These are phyloP conservation scores for Pangasius macronema DNA, from an alignment of 2,797 vertebrate species.

Conservation along the genomic window DNA sequence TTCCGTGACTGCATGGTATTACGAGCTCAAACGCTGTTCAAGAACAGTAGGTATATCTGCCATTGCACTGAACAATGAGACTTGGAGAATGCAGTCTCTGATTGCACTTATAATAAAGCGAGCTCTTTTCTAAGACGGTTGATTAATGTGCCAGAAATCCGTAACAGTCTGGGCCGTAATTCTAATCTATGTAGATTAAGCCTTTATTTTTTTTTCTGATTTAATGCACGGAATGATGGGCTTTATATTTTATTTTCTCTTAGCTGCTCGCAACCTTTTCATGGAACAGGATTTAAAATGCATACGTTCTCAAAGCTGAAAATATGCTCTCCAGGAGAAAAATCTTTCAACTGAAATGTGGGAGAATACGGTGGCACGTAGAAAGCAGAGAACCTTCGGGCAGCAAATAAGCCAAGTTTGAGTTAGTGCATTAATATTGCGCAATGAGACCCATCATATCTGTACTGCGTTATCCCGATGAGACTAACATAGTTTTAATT, in stretches of 20 bases:
- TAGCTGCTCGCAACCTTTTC: not conserved
- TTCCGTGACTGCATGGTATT: constrained; percentile 59
- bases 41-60: constrained; percentile 54
- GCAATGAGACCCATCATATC: not conserved
- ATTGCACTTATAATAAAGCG: not conserved
- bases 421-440: not conserved
- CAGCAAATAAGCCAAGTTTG: not conserved
- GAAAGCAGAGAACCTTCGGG: not conserved
- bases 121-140: not conserved
- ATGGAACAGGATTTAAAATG: constrained; percentile 1
- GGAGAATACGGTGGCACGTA: not conserved
- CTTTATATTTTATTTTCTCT: not conserved
- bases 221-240: not conserved
- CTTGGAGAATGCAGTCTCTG: constrained; percentile 12
- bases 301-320: not conserved
- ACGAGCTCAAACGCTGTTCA: constrained; percentile 36
- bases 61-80: constrained; percentile 11
- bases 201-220: not conserved
- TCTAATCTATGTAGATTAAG: not conserved
- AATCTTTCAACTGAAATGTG: not conserved
- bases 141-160: constrained; percentile 1
- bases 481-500: not conserved
- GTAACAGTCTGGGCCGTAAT: not conserved
- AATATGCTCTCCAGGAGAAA: not conserved
- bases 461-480: not conserved